These are phyloP conservation scores for Virgularia gustaviana DNA, from an alignment of 92 coral and sea anemone species.

Conservation along the genomic window DNA sequence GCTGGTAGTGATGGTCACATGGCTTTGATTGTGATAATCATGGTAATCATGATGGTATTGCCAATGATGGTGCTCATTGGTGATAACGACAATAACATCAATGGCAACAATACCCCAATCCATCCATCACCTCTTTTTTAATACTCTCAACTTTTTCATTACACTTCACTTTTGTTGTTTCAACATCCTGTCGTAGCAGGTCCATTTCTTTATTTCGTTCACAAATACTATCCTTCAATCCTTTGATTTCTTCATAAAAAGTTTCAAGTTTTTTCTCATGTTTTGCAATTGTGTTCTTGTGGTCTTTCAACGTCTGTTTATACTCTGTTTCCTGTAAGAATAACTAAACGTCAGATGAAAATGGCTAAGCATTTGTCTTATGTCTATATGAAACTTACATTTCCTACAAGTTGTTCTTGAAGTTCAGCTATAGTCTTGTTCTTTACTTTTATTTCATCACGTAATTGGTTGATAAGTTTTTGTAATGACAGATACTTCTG, in stretches of 20 bases:
- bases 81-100: too few relatives aligned
- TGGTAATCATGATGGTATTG: too few relatives aligned
- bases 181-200: constrained; percentile 43
- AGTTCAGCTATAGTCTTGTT: constrained; percentile 50
- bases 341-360: neutral
- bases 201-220: constrained; percentile 42
- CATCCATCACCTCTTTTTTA: constrained; percentile 11
- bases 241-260: constrained; percentile 20
- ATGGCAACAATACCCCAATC: too few relatives aligned
- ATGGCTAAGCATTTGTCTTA: neutral
- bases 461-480: constrained; percentile 62
- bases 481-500: constrained; percentile 63
- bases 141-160: constrained; percentile 38
- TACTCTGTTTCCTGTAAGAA: constrained; percentile 48
- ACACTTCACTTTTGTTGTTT: constrained; percentile 48
- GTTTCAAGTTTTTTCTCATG: constrained; percentile 51
- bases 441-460: constrained; percentile 63
- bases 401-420: constrained; percentile 50
- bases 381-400: constrained; percentile 42
- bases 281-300: constrained; percentile 40
- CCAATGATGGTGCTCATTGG: too few relatives aligned
- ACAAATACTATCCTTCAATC: constrained; percentile 33
- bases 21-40: too few relatives aligned
- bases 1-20: too few relatives aligned
- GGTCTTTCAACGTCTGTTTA: constrained; percentile 43